Percentiles rank a stretch among this genome's conserved stretches.
Conservation (phyloP, 2,888 invertebrate species). For the Thymelicus lineola region DNA sequence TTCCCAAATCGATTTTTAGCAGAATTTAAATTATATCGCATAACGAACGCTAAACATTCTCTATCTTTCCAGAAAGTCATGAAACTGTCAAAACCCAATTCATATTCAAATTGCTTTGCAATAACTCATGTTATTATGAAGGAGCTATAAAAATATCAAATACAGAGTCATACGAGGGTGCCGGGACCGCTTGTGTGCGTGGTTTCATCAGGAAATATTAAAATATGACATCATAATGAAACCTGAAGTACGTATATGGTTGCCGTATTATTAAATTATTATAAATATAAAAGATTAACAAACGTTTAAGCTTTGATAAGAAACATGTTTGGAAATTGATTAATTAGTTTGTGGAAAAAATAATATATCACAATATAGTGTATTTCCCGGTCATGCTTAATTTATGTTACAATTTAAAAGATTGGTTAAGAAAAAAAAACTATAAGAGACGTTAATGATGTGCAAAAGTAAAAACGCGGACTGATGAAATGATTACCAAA, state of each 20-base stretch:
- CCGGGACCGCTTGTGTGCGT: conserved; percentile 49
- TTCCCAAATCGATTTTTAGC: background rate
- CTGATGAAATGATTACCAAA: background rate
- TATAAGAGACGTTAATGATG: no score
- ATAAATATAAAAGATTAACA: background rate
- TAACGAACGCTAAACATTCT: conserved; percentile 42
- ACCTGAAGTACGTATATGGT: conserved; percentile 45
- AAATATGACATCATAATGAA: conserved; percentile 64
- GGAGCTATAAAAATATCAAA: conserved; percentile 80
- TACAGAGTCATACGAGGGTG: conserved; percentile 60
- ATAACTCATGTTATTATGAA: conserved; percentile 78
- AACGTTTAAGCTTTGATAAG: no score
- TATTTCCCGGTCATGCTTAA: no score
- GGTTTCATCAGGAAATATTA: conserved; percentile 66
- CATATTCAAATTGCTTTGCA: conserved; percentile 75
- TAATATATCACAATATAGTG: no score
- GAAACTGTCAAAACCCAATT: conserved; percentile 73
- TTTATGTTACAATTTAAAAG: no score
- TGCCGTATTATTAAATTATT: background rate
- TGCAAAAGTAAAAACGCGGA: background rate
- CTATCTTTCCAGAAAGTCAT: conserved; percentile 59
- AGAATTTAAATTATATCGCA: background rate
- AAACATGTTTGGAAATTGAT: no score
- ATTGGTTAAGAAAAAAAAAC: no score
- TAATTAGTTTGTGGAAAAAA: no score